Conservation (phyloP, 2,113 vertebrate species). For the Cheilinus undulatus region DNA sequence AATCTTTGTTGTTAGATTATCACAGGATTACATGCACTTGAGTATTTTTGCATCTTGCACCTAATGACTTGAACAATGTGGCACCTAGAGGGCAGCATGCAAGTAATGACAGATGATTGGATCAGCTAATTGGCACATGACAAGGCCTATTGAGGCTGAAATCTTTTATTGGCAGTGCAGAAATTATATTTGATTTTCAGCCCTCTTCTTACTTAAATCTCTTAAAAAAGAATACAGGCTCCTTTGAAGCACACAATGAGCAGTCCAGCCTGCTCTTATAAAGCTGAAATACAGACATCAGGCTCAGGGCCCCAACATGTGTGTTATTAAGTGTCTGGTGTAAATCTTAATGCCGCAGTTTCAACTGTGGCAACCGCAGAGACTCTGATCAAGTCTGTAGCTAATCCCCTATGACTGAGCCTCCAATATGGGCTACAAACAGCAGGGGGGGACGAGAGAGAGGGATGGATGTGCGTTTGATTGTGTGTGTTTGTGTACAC, state of each 20-base stretch:
- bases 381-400: constrained; percentile 77
- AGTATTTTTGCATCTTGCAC: constrained; percentile 33
- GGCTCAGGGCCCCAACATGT: constrained; percentile 48
- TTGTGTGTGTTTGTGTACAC: constrained; percentile 46
- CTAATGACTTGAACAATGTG: constrained; percentile 24
- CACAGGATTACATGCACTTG: constrained; percentile 7
- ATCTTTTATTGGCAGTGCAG: constrained; percentile 23
- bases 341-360: constrained; percentile 70
- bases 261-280: constrained; percentile 17
- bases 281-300: constrained; percentile 60
- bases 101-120: constrained; percentile 37
- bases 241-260: constrained; percentile 31
- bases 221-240: constrained; percentile 3
- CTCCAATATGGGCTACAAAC: constrained; percentile 63
- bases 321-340: constrained; percentile 73
- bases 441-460: constrained; percentile 30
- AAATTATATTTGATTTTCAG: constrained; percentile 12
- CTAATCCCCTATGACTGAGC: constrained; percentile 76
- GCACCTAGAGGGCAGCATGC: constrained; percentile 16
- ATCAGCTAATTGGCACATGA: constrained; percentile 40
- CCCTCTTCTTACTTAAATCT: constrained; percentile 6
- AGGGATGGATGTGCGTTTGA: constrained; percentile 32
- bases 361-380: constrained; percentile 64
- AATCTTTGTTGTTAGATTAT: neutral
- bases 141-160: constrained; percentile 17